Base-by-base conservation (phyloP, 2,888 invertebrate genomes). In the Drosophila kanekoi region DNA sequence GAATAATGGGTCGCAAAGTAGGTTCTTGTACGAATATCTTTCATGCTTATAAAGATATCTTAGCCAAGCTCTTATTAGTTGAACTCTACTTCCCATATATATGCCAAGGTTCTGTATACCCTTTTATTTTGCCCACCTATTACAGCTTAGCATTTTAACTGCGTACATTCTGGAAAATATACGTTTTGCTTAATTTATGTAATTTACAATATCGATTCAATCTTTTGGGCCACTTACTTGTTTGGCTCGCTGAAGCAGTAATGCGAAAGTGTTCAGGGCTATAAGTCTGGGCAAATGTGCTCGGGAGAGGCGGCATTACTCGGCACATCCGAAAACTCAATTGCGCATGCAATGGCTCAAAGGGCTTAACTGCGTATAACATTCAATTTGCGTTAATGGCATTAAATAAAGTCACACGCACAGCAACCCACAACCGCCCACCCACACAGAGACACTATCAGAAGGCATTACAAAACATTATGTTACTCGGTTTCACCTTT, bases 331-430 rank as follows among this genome's bases (percentile, higher is more conserved):
- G 57, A 63, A 83, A 83, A 83, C 73, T 83, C 89, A 85, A 85
- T 85, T 86, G 89, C 70, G 79, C 84, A 79, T 88, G 87, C 89
- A 85, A 84, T 57, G 87, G 89, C 72, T 81, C 58, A 67, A 76
- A 77, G 63, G 80, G 80, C 78, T 81, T 77, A 83, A 75, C 67
- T 71, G 79, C 77, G 81, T 77, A 83, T 77, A 82, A 82, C 83
- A 87, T 86, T 86, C 85, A 89, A 86, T 86, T 86, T 86, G 81
- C 73, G 85, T 89, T 86, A 85, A 85, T 85, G 89, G 79, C 77
- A 81, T 88, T 75, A 88, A 83, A 79, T 81, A 87, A 86, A 84
- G 80, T 81, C 77, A 83, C 76, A 65, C 65, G 35, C 56, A 59
- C 70, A 68, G 54, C 51, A 44, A 32, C 69, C 47, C 53, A 13